phyloP scores from a whole-genome alignment of 2,888 invertebrate genomes.

The Biston betularia region DNA sequence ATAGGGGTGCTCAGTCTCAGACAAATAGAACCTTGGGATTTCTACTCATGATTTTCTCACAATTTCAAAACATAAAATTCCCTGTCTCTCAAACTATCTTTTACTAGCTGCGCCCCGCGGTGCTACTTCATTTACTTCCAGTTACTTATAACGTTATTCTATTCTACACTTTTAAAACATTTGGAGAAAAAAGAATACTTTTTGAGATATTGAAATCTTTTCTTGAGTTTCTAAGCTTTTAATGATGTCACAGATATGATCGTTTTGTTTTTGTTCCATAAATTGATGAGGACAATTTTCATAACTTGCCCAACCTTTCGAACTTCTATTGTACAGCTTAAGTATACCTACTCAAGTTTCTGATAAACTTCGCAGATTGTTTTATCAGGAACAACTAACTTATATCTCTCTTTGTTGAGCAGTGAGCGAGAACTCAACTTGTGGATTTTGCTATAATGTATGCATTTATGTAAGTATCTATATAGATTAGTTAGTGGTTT shows the following conservation, averaged over 20 bases:
- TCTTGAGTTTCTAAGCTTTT: not conserved
- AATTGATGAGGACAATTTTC: slow-evolving; percentile 13
- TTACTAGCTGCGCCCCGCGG: no score
- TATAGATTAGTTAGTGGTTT: no score
- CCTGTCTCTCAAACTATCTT: no score
- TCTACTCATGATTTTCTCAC: no score
- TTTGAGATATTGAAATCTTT: slow-evolving; percentile 1
- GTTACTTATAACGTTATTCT: no score
- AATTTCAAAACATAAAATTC: no score
- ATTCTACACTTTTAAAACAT: no score
- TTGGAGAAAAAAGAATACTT: no score
- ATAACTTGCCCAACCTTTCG: slow-evolving; percentile 12
- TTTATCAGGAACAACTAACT: slow-evolving; percentile 14
- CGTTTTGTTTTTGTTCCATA: slow-evolving; percentile 3
- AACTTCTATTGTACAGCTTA: slow-evolving; percentile 17
- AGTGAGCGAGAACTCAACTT: not conserved
- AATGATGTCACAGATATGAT: slow-evolving; percentile 2
- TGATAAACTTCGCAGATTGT: slow-evolving; percentile 14
- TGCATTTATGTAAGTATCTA: not conserved
- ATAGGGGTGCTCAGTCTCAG: not conserved
- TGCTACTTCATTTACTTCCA: no score
- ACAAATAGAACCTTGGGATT: not conserved
- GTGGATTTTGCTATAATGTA: not conserved
- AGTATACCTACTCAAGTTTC: slow-evolving; percentile 1
- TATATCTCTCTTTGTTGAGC: not conserved